A percentile compares a stretch with the other conserved stretches of the same genome.
These are phyloP conservation scores for Dicycla oo DNA, from an alignment of 2,888 invertebrate genomes.

Conservation along the genomic window DNA sequence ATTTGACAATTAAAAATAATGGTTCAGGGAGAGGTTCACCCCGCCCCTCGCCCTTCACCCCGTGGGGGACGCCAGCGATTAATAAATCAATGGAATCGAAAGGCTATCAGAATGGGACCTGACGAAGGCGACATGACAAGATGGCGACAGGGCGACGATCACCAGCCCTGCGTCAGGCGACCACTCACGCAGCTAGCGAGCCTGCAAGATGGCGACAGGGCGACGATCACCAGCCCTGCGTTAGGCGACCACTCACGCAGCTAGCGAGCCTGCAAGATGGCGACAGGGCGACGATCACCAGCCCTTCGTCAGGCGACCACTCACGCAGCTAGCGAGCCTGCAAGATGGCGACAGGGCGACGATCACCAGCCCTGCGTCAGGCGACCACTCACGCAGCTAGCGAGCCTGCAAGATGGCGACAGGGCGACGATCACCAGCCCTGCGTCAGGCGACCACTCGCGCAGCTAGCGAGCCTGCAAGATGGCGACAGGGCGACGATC, in stretches of 20 bases:
- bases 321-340: constrained; percentile 7
- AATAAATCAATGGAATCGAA: constrained; percentile 63
- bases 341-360: constrained; percentile 11
- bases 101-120: constrained; percentile 41
- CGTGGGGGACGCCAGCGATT: constrained; percentile 18
- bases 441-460: background rate
- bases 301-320: background rate
- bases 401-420: constrained; percentile 2
- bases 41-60: background rate
- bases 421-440: constrained; percentile 10
- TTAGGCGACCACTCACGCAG: constrained; percentile 7
- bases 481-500: constrained; percentile 19
- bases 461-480: constrained; percentile 8
- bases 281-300: constrained; percentile 19
- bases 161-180: background rate
- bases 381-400: constrained; percentile 11
- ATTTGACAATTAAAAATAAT: constrained; percentile 59
- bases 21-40: constrained; percentile 13
- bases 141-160: constrained; percentile 19
- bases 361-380: background rate
- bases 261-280: background rate
- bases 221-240: constrained; percentile 7
- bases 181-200: constrained; percentile 1
- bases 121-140: background rate
- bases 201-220: constrained; percentile 3